Base-by-base conservation (phyloP, 2,113 vertebrate genomes). In the Psittacula cyanocephala region DNA sequence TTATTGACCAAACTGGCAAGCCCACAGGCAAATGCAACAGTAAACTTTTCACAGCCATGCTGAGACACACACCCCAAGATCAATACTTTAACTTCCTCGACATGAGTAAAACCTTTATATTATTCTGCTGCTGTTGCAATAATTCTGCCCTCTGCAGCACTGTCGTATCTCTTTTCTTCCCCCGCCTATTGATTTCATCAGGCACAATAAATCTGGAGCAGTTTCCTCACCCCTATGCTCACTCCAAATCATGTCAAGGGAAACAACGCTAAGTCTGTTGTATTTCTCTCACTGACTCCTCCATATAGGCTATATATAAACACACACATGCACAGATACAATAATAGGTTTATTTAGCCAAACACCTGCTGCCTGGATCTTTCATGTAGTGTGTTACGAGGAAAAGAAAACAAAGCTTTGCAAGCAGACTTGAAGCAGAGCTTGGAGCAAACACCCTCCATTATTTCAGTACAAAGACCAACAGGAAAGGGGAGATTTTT, bases 281-380 rank as follows among this genome's bases (percentile, higher is more conserved):
- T 13, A n/a, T 46, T 72, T n/a, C 46, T 65, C 68, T 71, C 55
- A 11, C 33, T 35, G 72, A 55, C 52, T 85, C 24, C 70, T 72
- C 44, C 67, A 10, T 2, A 46, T 2, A 27, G 14, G 33, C 50
- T 29, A 81, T 67, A 84, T 47, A 47, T 0, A 47, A 9, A 79
- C 20, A 47, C 22, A 60, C 13, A 57, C 22, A 37, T 0, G 44
- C 3, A 63, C 5, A 76, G 55, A 55, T 25, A 79, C 17, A 79
- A 5, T 18, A 75, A 74, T 9, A 88, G 41, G 18, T 39, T 82
- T 18, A 88, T 85, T 86, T 59, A 81, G 78, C 41, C 78, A 67
- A 93, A 89, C 81, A 95, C 84, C 91, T 86, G 93, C 67, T 91
- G 78, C 59, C 79, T 63, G 80, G 39, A 68, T n/a, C 69, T 69